Evolutionary conservation across 2,888 invertebrate genomes (phyloP), one percentile per base, ranked within the genome.

Genomic region (Minunthozetes semirufus): DNA sequence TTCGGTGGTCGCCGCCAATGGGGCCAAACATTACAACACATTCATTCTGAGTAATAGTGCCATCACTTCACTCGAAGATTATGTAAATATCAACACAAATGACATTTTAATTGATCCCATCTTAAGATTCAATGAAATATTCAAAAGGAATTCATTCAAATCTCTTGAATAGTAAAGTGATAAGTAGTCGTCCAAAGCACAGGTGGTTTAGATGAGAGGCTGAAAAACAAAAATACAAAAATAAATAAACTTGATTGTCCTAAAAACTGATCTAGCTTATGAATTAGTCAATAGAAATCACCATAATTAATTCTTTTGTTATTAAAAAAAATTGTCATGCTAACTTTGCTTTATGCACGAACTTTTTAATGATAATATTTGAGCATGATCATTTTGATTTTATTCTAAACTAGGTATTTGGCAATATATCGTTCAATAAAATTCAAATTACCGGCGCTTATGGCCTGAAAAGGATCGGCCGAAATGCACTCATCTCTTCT

Each of bases 31-130:
- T 17, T 68, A 38, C 66, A 5, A 38, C 5, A 13, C 19, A 33
- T 22, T 68, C 11, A 46, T 68, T 15, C 22, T 68, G 15, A 25
- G 46, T 6, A 68, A 68, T 25, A 68, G 68, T 68, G 68, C 68
- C 68, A 46, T 68, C 22, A 68, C 68, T 46, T 6, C 6, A 22
- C 38, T 68, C 19, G 68, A 68, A 42, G 68, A 68, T 68, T 4
- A 68, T 46, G 68, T 46, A 68, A 46, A 46, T 68, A 63, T 29
- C 6, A 33, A 63, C 15, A 63, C 17, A n/a, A 8, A 27, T 59
- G 4, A 29, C 59, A 15, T 1, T 15, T 8, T 27, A 59, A 27
- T 59, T 13, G 29, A 11, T 8, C 11, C 9, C 1, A 1, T 27
- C 15, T 27, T 25, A 13, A 15, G 11, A 63, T n/a, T 33, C 13